These are phyloP conservation scores for Pseudopipra pipra DNA, from an alignment of 2,113 vertebrate species.

Conservation along the genomic window DNA sequence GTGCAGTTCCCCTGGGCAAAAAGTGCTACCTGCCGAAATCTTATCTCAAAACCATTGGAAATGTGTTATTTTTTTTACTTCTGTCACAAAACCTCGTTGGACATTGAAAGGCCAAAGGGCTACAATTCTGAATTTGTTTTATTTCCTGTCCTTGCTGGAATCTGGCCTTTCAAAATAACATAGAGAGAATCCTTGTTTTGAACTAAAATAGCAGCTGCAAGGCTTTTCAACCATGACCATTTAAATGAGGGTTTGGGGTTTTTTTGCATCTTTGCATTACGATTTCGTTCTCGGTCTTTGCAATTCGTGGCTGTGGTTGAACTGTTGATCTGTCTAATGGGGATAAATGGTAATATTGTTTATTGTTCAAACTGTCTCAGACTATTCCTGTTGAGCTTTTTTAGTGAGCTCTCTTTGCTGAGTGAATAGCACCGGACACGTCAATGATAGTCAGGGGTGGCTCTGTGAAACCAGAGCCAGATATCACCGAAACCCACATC, in stretches of 20 bases:
- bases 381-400: neutral
- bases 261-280: neutral
- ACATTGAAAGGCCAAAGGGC: neutral
- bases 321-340: neutral
- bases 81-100: rapidly evolving
- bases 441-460: neutral
- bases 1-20: neutral
- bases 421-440: rapidly evolving
- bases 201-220: neutral
- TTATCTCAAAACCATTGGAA: neutral
- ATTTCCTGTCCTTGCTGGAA: neutral
- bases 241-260: neutral
- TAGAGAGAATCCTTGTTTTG: neutral
- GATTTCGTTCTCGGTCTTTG: neutral
- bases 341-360: neutral
- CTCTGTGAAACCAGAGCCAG: neutral
- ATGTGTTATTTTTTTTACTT: neutral
- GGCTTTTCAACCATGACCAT: neutral
- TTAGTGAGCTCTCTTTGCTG: rapidly evolving
- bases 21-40: neutral
- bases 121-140: neutral
- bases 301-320: neutral
- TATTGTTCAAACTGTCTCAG: rapidly evolving
- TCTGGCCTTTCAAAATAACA: neutral
- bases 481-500: rapidly evolving